Conservation (phyloP, 2,888 invertebrate species). For the Hyposoter dolosus region DNA sequence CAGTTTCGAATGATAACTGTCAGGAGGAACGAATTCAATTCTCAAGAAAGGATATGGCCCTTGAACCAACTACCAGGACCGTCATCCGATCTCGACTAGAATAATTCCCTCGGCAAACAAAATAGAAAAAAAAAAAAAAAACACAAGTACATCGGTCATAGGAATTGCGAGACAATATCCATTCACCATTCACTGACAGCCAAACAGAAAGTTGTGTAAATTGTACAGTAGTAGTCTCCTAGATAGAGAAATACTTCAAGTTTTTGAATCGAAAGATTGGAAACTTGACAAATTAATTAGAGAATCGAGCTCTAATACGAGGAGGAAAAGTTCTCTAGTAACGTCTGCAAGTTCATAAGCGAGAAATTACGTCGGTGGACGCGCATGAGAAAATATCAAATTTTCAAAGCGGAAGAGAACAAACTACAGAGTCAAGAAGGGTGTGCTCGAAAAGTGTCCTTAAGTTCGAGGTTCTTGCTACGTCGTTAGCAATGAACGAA, state of each 20-base stretch:
- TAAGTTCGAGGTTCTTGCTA: constrained; percentile 48
- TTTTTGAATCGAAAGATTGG: not conserved
- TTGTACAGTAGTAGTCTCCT: constrained; percentile 6
- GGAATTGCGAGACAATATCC: constrained; percentile 15
- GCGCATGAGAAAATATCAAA: constrained; percentile 3
- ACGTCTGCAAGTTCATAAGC: not conserved
- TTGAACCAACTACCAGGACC: constrained; percentile 11
- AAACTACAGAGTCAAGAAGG: not conserved
- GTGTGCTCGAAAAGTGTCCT: constrained; percentile 58
- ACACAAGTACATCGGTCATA: not conserved
- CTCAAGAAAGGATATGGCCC: constrained; percentile 11
- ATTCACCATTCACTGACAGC: not conserved
- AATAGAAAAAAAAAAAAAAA: not conserved
- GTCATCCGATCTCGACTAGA: not conserved
- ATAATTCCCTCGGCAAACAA: not conserved
- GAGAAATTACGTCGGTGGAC: not conserved
- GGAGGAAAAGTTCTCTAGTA: not conserved
- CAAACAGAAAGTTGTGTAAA: not conserved
- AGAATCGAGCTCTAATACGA: not conserved
- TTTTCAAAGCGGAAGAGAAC: constrained; percentile 11
- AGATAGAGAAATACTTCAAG: constrained; percentile 18
- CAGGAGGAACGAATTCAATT: constrained; percentile 9
- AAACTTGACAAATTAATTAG: constrained; percentile 9
- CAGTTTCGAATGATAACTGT: not conserved
- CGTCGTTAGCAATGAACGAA: constrained; percentile 44